Conservation (phyloP, 1,140 invertebrate genomes). For the Aphis gossypii region DNA sequence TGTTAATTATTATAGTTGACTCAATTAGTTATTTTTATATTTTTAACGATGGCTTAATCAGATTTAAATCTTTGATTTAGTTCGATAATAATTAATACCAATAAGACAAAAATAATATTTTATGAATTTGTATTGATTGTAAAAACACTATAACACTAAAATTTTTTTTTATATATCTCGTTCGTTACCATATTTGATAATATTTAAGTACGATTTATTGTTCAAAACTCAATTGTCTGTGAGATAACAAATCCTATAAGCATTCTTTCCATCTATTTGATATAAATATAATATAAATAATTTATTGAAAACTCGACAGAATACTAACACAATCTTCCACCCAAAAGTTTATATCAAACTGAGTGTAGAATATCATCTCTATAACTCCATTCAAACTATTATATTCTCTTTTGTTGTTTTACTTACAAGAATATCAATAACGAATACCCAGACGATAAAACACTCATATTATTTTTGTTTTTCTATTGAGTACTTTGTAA, state of each 20-base stretch:
- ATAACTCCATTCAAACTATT: background rate
- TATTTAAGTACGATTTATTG: background rate
- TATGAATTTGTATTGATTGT: too few species aligned
- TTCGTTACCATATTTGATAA: background rate
- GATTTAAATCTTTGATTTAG: too few species aligned
- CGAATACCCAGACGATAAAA: conserved; percentile 2
- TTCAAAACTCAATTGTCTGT: background rate
- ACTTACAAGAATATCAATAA: conserved; percentile 1
- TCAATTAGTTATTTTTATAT: too few species aligned
- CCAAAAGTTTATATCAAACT: background rate
- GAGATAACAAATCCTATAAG: background rate
- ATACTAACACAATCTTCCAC: background rate
- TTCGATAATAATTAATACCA: too few species aligned
- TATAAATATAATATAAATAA: background rate
- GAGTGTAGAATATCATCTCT: background rate
- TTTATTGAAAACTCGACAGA: conserved; percentile 2
- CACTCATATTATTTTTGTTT: conserved; percentile 15
- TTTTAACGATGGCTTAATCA: too few species aligned
- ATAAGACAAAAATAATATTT: too few species aligned
- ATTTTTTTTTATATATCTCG: background rate
- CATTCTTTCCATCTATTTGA: background rate
- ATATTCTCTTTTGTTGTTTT: background rate
- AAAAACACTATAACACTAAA: too few species aligned
- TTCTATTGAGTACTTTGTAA: conserved; percentile 5
- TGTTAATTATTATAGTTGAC: too few species aligned